phyloP scores from a whole-genome alignment of 2,113 vertebrate genomes.

The Phrynosoma blainvillii region DNA sequence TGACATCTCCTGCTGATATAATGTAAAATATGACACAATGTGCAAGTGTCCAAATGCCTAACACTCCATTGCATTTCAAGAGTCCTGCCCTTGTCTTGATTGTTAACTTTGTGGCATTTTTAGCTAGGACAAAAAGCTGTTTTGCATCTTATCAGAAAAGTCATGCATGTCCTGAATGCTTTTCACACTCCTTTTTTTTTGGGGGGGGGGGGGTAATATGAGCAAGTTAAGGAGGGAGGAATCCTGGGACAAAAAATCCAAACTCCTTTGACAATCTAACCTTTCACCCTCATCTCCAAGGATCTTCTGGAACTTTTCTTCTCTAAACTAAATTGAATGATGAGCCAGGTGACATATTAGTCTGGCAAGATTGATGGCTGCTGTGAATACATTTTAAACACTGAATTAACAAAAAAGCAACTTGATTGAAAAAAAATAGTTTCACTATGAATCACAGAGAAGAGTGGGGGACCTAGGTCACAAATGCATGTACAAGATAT shows the following conservation, averaged over 20 bases:
- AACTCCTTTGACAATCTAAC: background rate
- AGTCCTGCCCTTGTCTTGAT: background rate
- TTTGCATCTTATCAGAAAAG: background rate
- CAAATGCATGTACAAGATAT: no score
- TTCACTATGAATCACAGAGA: background rate
- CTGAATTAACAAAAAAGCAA: background rate
- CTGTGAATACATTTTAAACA: background rate
- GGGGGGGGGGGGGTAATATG: background rate
- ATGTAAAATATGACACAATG: background rate
- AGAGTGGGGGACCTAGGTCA: background rate
- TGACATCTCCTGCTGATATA: background rate
- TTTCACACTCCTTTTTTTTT: background rate
- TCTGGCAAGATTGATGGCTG: background rate
- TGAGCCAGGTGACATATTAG: background rate
- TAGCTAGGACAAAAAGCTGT: background rate
- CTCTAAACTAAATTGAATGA: background rate
- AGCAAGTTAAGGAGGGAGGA: background rate
- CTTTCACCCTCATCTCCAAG: background rate
- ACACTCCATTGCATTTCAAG: background rate
- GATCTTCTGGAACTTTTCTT: background rate
- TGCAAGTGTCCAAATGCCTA: background rate
- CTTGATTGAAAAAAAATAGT: slow-evolving; percentile 3
- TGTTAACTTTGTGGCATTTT: background rate
- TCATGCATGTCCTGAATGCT: background rate
- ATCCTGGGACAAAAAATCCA: background rate